Base-by-base conservation (phyloP, 2,888 invertebrate genomes). In the Dolichomitus sp. region DNA sequence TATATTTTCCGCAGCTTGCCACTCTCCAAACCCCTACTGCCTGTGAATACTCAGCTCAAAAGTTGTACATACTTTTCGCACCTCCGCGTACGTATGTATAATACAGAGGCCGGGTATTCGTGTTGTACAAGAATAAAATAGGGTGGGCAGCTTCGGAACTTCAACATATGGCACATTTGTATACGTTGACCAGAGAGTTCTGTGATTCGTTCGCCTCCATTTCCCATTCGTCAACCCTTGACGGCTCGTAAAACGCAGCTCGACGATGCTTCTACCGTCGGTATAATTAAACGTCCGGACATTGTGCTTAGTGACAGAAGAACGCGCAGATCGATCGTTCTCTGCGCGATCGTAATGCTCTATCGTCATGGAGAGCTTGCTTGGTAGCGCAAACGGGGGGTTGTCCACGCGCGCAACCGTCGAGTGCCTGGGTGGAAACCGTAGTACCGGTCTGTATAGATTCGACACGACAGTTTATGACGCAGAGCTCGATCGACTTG, bases 271-370 rank as follows among this genome's bases (percentile, higher is more conserved):
- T 50, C 59, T 85, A 85, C 69, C 66, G 61, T 3, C 74, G 50
- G 68, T 42, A 79, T 84, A 85, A 85, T 84, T 84, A 85, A 86
- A 84, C 70, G 77, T 72, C 63, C 72, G 70, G 83, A 80, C 76
- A 80, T 82, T 80, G 78, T 79, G 79, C 78, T 81, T 78, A 84
- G 76, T 57, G 78, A 54, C 57, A 68, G 23, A 37, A 76, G 59
- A 61, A 37, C 74, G 72, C 72, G 69, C 70, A 80, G 72, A 82
- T 84, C 85, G 84, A 85, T 85, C 78, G 63, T 73, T 75, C 48
- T 27, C 50, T 33, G 27, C 76, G 57, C 70, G 65, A 81, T 70
- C 77, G 76, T 81, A 50, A 68, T 63, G 54, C 69, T 11, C 33
- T 30, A 7, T 17, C 17, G 27, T 65, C 37, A n/a, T n/a, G 45